Percentiles rank a stretch among this genome's conserved stretches.
Conservation (phyloP, 37 sponge, comb jelly and placozoan species). For the Spongilla lacustris region DNA sequence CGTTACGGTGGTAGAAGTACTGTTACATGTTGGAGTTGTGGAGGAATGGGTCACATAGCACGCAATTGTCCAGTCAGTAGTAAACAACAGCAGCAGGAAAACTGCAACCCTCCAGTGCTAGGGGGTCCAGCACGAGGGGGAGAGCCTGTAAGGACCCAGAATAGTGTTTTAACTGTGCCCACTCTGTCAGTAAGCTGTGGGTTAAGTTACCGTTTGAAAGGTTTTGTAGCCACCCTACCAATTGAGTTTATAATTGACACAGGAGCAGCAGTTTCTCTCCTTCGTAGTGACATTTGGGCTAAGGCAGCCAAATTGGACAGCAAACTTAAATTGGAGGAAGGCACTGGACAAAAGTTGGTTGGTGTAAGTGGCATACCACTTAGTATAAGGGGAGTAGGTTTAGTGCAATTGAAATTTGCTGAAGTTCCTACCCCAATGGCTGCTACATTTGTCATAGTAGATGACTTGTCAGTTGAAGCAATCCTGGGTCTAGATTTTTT, state of each 20-base stretch:
- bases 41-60: slow-evolving; percentile 3
- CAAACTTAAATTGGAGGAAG: not conserved
- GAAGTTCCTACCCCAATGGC: no score
- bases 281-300: slow-evolving; percentile 34
- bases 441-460: no score
- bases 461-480: no score
- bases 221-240: slow-evolving; percentile 11
- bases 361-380: slow-evolving; percentile 42
- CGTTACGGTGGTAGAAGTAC: not conserved
- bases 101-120: not conserved
- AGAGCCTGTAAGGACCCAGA: not conserved
- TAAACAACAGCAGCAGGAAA: slow-evolving; percentile 8
- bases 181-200: no score
- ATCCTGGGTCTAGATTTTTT: slow-evolving; percentile 32
- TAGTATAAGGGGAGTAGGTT: not conserved
- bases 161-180: no score
- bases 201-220: slow-evolving; percentile 3
- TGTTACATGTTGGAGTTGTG: slow-evolving; percentile 5
- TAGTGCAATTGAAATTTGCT: no score
- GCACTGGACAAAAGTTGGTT: slow-evolving; percentile 13
- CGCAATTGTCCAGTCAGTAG: not conserved
- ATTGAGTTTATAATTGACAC: slow-evolving; percentile 22
- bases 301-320: not conserved
- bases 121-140: not conserved
- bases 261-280: slow-evolving; percentile 35